phyloP scores from a whole-genome alignment of 2,888 invertebrate species.

The Mythimna ferrago region DNA sequence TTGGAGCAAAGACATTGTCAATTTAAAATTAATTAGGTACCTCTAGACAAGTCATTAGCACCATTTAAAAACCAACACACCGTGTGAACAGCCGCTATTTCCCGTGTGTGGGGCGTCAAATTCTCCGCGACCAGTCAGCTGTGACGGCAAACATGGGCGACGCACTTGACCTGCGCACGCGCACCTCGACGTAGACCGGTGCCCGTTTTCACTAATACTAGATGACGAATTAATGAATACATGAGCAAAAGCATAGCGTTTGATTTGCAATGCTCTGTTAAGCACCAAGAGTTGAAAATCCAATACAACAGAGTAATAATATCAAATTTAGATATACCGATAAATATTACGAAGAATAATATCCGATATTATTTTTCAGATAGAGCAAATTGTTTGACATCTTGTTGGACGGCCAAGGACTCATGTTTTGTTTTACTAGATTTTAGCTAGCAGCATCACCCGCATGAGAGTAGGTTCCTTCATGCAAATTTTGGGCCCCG shows the following conservation, averaged over 20 bases:
- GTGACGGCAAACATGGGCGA: conserved; percentile 63
- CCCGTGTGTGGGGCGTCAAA: conserved; percentile 54
- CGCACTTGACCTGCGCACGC: conserved; percentile 63
- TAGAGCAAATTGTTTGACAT: conserved; percentile 31
- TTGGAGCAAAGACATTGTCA: neutral
- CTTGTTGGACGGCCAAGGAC: conserved; percentile 29
- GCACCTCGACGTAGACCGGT: conserved; percentile 23
- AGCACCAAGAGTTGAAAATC: neutral
- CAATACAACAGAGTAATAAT: neutral
- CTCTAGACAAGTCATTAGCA: conserved; percentile 15
- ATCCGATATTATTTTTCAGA: conserved; percentile 33
- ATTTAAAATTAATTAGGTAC: conserved; percentile 6
- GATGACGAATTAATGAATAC: neutral
- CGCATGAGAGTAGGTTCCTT: too few species aligned
- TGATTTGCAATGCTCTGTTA: neutral
- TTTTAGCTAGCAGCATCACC: too few species aligned
- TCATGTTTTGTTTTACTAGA: neutral
- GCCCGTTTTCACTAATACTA: conserved; percentile 1
- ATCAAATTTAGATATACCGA: neutral
- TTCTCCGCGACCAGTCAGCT: conserved; percentile 63
- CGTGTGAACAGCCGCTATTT: conserved; percentile 46
- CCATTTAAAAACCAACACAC: conserved; percentile 11
- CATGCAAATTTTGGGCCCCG: too few species aligned
- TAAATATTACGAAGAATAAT: conserved; percentile 39
- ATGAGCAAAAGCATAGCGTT: neutral